Base-by-base conservation (phyloP, 2,113 vertebrate genomes). In the Brachionichthys hirsutus region DNA sequence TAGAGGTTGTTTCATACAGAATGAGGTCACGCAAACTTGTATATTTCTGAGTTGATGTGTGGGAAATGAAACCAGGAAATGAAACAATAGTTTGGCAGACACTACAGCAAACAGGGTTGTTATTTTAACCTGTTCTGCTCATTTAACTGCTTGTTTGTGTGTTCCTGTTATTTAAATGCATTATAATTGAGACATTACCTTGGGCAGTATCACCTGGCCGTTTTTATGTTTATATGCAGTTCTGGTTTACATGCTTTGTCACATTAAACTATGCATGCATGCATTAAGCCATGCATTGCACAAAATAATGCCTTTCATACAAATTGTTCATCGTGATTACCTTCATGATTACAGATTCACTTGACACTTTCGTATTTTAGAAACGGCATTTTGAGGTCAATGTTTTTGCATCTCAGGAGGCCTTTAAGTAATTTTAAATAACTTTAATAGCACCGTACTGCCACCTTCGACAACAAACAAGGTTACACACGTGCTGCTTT, bases 1-100 rank as follows among this genome's bases (percentile, higher is more conserved):
- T 93, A 93, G 92, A 92, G 89, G 93, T 93, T 91, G 90, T 89
- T 90, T 93, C 92, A 89, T 94, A 93, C 90, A 90, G 71, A 73
- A 72, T 77, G 75, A 81, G 83, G 80, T 86, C 84, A 84, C 55
- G 70, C 78, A 82, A 86, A 89, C 81, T 84, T 78, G 84, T 78
- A 85, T 38, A 85, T 85, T 88, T 86, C 62, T 77, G 69, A 73
- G 83, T 86, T 87, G 82, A 84, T 87, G 81, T 85, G 75, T 87
- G 83, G 84, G 76, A 88, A 88, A 89, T 85, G 83, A 81, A 87
- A 85, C 76, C 81, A 86, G 89, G 85, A 87, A 90, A 87, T 76
- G 6, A 87, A 62, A 89, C 87, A 89, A 89, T 90, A 72, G 86
- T 77, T 70, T 75, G 73, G 75, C 77, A 85, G 71, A 86, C 76